Evolutionary conservation across 2,113 vertebrate species (phyloP).

Genomic region (Lepidiolamprologus cunningtoni): DNA sequence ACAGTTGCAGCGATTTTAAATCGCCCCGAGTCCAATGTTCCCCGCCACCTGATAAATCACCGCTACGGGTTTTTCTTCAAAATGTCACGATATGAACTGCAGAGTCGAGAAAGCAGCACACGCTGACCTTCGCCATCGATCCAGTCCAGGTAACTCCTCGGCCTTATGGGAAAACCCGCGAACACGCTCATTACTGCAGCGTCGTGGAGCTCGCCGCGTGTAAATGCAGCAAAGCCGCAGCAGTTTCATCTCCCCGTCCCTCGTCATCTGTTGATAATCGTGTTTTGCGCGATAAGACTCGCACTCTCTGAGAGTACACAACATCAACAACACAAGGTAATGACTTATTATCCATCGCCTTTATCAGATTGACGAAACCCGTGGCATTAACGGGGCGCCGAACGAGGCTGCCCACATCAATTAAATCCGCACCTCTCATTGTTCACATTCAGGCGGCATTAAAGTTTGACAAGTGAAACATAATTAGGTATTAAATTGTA

Average conservation of each 20-base stretch:
- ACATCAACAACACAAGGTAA: conserved; percentile 32
- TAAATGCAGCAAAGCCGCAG: not conserved
- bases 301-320: not conserved
- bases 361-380: conserved; percentile 37
- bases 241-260: not conserved
- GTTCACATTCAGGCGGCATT: conserved; percentile 28
- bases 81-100: not conserved
- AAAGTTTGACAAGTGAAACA: conserved; percentile 55
- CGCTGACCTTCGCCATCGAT: not conserved
- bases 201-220: not conserved
- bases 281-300: not conserved
- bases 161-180: not conserved
- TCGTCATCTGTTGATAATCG: conserved; percentile 8
- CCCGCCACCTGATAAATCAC: not conserved
- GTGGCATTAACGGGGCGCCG: not conserved
- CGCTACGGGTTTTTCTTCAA: not conserved
- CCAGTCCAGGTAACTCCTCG: not conserved
- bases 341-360: conserved; percentile 37
- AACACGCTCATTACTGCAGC: not conserved
- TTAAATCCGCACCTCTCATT: conserved; percentile 53
- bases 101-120: not conserved
- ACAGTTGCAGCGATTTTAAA: not conserved
- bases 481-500: conserved; percentile 65
- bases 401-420: conserved; percentile 20
- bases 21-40: not conserved